Conservation (phyloP, 2,888 invertebrate species). For the Zele albiditarsus region DNA sequence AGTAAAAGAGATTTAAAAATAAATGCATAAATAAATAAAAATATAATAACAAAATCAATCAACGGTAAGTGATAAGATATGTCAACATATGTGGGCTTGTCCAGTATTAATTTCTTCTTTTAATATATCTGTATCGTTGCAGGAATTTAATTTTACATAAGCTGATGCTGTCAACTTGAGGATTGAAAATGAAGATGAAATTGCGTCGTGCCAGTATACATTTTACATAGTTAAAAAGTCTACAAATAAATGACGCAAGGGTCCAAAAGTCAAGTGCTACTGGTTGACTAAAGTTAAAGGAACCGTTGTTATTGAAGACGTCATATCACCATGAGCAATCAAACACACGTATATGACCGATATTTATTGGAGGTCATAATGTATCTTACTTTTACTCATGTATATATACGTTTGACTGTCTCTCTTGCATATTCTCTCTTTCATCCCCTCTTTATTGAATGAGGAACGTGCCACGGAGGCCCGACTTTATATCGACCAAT, state of each 20-base stretch:
- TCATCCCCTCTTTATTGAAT: conserved; percentile 25
- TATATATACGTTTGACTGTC: not conserved
- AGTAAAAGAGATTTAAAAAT: too few relatives aligned
- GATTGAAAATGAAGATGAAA: not conserved
- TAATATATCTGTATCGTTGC: not conserved
- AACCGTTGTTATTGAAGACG: not conserved
- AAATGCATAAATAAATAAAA: not conserved
- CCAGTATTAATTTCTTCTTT: not conserved
- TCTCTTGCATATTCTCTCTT: not conserved
- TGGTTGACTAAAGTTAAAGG: not conserved
- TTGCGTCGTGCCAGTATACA: not conserved
- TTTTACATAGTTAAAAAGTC: too few relatives aligned
- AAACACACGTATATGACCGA: conserved; percentile 1
- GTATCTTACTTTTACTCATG: not conserved
- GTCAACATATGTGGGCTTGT: not conserved
- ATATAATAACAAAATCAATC: not conserved
- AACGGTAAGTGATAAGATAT: not conserved
- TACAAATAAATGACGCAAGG: not conserved
- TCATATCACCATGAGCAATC: conserved; percentile 14
- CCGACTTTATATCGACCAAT: conserved; percentile 47
- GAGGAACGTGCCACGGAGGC: conserved; percentile 47
- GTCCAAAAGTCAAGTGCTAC: conserved; percentile 3
- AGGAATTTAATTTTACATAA: not conserved
- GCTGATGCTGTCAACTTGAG: not conserved
- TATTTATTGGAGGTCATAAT: conserved; percentile 3